Percentiles rank a stretch among this genome's conserved stretches.
Conservation (phyloP, 2,113 vertebrate genomes). For the Hippocampus barbouri region DNA sequence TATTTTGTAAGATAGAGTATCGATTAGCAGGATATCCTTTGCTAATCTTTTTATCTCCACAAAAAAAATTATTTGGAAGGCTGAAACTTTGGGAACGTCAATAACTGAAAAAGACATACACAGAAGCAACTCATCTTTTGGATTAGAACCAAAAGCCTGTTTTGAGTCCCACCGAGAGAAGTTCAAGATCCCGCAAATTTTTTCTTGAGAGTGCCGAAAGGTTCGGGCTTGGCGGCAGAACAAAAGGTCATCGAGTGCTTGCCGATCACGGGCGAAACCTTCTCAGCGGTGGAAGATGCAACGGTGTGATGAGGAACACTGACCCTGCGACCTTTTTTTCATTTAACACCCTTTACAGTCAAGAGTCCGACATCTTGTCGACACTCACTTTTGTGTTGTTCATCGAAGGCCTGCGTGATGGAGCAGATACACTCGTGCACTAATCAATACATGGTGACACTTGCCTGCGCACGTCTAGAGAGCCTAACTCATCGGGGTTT, state of each 20-base stretch:
- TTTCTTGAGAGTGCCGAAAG: background rate
- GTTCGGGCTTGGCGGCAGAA: background rate
- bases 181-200: background rate
- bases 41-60: constrained; percentile 58
- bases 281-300: background rate
- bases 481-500: too few species aligned
- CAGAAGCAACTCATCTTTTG: constrained; percentile 6
- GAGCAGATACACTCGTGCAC: constrained; percentile 5
- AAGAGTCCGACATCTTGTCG: constrained; percentile 6
- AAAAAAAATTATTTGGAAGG: constrained; percentile 25
- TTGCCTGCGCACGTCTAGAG: background rate
- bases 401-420: background rate
- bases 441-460: constrained; percentile 12
- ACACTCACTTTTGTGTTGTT: constrained; percentile 1
- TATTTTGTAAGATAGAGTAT: constrained; percentile 47
- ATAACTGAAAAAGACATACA: constrained; percentile 45
- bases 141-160: constrained; percentile 26
- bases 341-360: constrained; percentile 8
- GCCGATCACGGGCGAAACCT: background rate
- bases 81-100: constrained; percentile 53
- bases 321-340: background rate
- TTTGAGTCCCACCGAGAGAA: background rate
- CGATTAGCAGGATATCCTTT: constrained; percentile 44
- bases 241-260: background rate
- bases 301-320: background rate